Conservation (phyloP, 2,113 vertebrate genomes). For the Brevimyrus niger region DNA sequence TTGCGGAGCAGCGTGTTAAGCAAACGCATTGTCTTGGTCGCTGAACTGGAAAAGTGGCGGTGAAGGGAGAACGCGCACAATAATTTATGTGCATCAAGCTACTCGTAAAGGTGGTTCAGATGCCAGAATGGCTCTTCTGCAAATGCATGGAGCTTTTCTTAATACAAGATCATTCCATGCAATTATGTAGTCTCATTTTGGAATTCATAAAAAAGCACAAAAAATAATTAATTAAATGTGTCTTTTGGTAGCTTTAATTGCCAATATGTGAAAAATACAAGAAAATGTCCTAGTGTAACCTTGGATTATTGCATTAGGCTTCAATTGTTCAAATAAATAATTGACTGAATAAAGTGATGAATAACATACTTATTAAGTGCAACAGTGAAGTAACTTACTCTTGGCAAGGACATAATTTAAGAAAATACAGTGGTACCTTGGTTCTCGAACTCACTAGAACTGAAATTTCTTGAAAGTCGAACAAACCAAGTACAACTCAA, state of each 20-base stretch:
- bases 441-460: too few relatives aligned
- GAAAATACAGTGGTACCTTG: too few relatives aligned
- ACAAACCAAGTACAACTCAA: too few relatives aligned
- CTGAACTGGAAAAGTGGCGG: constrained; percentile 84
- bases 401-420: background rate
- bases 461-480: too few relatives aligned
- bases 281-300: background rate
- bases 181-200: background rate
- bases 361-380: background rate
- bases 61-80: constrained; percentile 64
- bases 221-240: background rate
- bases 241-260: background rate
- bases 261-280: background rate
- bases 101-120: constrained; percentile 70
- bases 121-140: constrained; percentile 58
- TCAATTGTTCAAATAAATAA: background rate
- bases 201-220: background rate
- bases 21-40: constrained; percentile 93
- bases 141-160: background rate
- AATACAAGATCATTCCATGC: background rate
- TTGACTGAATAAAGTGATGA: background rate
- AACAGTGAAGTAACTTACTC: background rate
- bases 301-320: background rate
- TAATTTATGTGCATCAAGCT: constrained; percentile 97
- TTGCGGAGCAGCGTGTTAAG: constrained; percentile 93